A percentile compares a stretch with the other conserved stretches of the same genome.
phyloP scores from a whole-genome alignment of 64 coral and sea anemone genomes.

The Cladopsammia gracilis region DNA sequence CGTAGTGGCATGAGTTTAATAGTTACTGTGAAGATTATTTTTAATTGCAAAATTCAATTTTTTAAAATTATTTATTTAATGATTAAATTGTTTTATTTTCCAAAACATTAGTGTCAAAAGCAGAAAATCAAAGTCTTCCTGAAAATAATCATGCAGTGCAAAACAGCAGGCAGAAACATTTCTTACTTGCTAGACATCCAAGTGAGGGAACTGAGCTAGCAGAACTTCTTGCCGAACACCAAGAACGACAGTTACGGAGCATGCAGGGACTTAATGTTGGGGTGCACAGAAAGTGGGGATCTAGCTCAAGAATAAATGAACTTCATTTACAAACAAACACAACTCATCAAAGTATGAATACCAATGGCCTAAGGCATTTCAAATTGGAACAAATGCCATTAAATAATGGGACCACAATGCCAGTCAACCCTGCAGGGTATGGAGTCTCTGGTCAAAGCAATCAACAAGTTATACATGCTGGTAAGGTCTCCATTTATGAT shows the following conservation, averaged over 20 bases:
- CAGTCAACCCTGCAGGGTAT: background rate
- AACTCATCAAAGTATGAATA: background rate
- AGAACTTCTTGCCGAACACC: conserved; percentile 61
- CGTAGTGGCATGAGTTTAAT: no score
- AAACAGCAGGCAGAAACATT: background rate
- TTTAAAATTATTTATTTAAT: background rate
- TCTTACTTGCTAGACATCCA: background rate
- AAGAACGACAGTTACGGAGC: conserved; percentile 62
- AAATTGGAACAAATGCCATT: conserved; percentile 60
- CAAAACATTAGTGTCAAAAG: conserved; percentile 2
- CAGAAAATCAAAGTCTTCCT: background rate
- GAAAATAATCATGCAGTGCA: conserved; percentile 8
- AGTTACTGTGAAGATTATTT: no score
- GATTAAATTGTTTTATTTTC: background rate
- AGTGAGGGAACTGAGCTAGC: conserved; percentile 69
- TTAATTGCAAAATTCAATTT: no score
- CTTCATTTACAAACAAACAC: conserved; percentile 45
- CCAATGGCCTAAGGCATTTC: conserved; percentile 30
- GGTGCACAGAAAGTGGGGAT: conserved; percentile 59
- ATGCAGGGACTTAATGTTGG: conserved; percentile 46
- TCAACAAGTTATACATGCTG: background rate
- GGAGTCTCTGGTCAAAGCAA: background rate
- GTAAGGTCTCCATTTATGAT: background rate
- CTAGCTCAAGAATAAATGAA: conserved; percentile 63
- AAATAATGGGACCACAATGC: background rate